phyloP scores from a whole-genome alignment of 2,113 vertebrate genomes.

The Silurus glanis region DNA sequence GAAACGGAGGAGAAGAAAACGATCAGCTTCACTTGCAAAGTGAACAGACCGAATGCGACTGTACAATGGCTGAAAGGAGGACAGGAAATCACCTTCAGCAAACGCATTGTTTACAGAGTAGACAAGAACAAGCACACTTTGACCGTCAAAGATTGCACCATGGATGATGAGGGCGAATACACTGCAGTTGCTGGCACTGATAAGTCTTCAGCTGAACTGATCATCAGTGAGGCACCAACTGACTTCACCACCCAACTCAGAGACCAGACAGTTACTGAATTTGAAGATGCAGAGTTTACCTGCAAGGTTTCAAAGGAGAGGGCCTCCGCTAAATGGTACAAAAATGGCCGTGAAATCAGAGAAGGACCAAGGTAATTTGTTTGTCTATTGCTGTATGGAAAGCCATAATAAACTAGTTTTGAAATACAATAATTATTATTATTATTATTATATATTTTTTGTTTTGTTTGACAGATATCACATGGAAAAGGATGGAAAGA shows the following conservation, averaged over 20 bases:
- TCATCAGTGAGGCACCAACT: slow-evolving; percentile 93
- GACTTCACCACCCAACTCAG: slow-evolving; percentile 87
- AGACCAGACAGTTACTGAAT: slow-evolving; percentile 95
- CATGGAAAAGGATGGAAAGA: slow-evolving; percentile 90
- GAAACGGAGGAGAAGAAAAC: slow-evolving; percentile 97
- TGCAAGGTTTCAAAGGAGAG: slow-evolving; percentile 95
- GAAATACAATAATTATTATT: not conserved
- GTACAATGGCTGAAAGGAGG: slow-evolving; percentile 92
- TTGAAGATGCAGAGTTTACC: slow-evolving; percentile 90
- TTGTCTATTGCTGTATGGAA: not conserved
- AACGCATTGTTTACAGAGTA: slow-evolving; percentile 83
- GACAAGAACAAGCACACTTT: slow-evolving; percentile 92
- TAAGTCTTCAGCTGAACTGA: slow-evolving; percentile 88
- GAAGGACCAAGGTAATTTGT: slow-evolving; percentile 88
- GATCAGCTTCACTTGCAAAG: slow-evolving; percentile 90
- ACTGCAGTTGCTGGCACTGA: slow-evolving; percentile 84
- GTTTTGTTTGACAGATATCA: slow-evolving; percentile 76
- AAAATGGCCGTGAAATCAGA: slow-evolving; percentile 90
- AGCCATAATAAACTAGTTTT: slow-evolving; percentile 15
- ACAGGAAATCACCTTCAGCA: slow-evolving; percentile 85
- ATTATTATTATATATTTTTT: not conserved
- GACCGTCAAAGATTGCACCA: slow-evolving; percentile 88
- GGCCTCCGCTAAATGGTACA: slow-evolving; percentile 90
- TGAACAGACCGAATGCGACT: slow-evolving; percentile 88
- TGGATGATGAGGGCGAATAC: slow-evolving; percentile 95